Conservation (phyloP, 2,888 invertebrate genomes). For the Drosophila birchii region DNA sequence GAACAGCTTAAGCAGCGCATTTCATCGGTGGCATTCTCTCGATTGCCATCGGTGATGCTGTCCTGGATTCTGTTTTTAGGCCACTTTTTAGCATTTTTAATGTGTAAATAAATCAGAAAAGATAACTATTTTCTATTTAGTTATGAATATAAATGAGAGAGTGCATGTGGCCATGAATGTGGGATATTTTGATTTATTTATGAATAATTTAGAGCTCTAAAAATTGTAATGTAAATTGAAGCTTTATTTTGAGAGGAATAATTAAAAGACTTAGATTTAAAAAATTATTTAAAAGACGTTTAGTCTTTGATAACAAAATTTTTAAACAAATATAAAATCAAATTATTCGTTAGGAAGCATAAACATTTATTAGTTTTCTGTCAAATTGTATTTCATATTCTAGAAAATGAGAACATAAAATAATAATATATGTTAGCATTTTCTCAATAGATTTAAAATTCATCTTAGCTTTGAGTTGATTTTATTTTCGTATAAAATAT, state of each 20-base stretch:
- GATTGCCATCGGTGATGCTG: slow-evolving; percentile 9
- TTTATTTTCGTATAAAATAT: background rate
- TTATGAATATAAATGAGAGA: background rate
- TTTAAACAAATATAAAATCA: too few species aligned
- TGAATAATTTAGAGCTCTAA: background rate
- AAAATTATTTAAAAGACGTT: background rate
- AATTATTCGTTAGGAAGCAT: background rate
- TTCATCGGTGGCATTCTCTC: slow-evolving; percentile 36
- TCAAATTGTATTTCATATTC: background rate
- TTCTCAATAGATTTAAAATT: background rate
- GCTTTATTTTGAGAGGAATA: background rate
- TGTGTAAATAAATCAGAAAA: background rate
- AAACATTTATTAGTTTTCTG: background rate
- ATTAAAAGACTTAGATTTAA: too few species aligned
- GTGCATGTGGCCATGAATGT: background rate
- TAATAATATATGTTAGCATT: background rate
- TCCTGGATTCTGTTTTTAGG: slow-evolving; percentile 4
- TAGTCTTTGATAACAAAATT: too few species aligned
- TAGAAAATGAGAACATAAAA: background rate
- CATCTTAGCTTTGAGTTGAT: background rate
- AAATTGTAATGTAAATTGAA: background rate
- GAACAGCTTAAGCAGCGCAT: slow-evolving; percentile 54
- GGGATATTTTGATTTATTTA: too few species aligned
- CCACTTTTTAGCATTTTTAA: background rate
- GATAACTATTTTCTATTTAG: too few species aligned